phyloP scores from a whole-genome alignment of 1,140 invertebrate genomes.

The Trissolcus basalis region DNA sequence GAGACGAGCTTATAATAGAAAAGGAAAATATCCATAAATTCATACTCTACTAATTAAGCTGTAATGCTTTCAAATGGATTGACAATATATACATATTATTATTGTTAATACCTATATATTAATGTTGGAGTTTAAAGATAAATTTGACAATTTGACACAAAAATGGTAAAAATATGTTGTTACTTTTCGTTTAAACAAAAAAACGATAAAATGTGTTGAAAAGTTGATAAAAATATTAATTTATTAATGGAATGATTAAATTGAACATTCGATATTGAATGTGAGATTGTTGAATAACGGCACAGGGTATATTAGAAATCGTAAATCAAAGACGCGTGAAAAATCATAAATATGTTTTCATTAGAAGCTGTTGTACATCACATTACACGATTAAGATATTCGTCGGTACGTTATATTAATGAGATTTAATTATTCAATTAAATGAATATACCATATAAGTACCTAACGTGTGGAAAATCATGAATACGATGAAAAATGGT shows the following conservation, averaged over 20 bases:
- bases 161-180: no score
- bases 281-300: not conserved
- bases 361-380: conserved; percentile 3
- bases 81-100: no score
- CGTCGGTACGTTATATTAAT: not conserved
- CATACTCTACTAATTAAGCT: not conserved
- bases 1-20: not conserved
- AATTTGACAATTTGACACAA: no score
- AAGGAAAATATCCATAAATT: conserved; percentile 1
- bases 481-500: not conserved
- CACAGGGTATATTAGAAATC: not conserved
- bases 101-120: no score
- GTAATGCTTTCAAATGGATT: not conserved
- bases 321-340: not conserved
- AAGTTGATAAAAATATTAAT: no score
- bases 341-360: not conserved
- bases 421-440: conserved; percentile 8
- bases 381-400: conserved; percentile 5
- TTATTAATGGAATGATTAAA: no score
- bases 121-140: no score
- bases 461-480: not conserved
- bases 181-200: no score
- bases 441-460: not conserved
- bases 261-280: no score
- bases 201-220: no score